Conservation (phyloP, 1,140 invertebrate genomes). For the Anagrus nilaparvatae region DNA sequence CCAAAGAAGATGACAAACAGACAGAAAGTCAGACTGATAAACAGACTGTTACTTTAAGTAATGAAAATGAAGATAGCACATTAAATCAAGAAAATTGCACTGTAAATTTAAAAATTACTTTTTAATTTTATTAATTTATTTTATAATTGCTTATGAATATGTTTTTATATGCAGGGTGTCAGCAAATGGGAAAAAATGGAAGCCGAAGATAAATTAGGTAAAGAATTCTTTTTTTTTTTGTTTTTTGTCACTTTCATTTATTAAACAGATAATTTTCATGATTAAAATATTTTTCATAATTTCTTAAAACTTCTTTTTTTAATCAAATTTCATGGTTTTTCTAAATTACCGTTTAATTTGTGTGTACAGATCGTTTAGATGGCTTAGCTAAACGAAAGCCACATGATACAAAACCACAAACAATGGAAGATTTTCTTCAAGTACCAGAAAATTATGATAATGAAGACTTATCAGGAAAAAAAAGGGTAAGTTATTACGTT, state of each 20-base stretch:
- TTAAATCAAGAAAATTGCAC: slow-evolving; percentile 28
- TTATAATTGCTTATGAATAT: no score
- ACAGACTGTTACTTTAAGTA: slow-evolving; percentile 20
- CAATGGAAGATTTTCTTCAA: slow-evolving; percentile 87
- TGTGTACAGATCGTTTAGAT: slow-evolving; percentile 70
- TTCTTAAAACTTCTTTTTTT: slow-evolving; percentile 3
- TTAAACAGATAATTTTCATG: not conserved
- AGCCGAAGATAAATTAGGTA: slow-evolving; percentile 52
- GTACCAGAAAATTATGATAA: slow-evolving; percentile 66
- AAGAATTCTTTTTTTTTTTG: slow-evolving; percentile 18
- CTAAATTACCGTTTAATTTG: slow-evolving; percentile 3
- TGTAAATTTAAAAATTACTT: not conserved
- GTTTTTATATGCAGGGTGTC: slow-evolving; percentile 27
- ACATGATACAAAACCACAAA: slow-evolving; percentile 43
- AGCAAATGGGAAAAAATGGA: slow-evolving; percentile 56
- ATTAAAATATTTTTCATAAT: slow-evolving; percentile 3
- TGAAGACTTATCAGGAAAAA: slow-evolving; percentile 67
- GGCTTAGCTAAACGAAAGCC: slow-evolving; percentile 55
- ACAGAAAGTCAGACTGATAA: not conserved
- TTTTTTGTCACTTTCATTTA: slow-evolving; percentile 2
- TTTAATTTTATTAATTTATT: slow-evolving; percentile 8
- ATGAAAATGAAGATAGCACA: slow-evolving; percentile 40
- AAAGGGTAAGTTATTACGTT: slow-evolving; percentile 57
- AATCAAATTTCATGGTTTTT: not conserved
- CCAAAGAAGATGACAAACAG: slow-evolving; percentile 16